Percentiles rank a stretch among this genome's conserved stretches.
Evolutionary conservation across 2,113 vertebrate genomes (phyloP).

Genomic region (Mesitornis unicolor): DNA sequence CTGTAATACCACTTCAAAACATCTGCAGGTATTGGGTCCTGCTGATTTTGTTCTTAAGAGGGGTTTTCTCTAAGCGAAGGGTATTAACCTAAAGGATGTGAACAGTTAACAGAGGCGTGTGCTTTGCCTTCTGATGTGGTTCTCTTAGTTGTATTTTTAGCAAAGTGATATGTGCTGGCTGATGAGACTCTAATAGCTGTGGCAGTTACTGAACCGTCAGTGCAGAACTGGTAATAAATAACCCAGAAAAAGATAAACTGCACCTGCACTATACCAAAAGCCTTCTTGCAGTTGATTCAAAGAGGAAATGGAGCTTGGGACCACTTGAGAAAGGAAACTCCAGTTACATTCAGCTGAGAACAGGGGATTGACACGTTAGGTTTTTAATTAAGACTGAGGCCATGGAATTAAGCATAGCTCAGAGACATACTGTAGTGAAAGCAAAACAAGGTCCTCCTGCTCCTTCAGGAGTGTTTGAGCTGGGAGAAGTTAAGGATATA

Average conservation of each 20-base stretch:
- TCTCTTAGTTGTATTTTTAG: slow-evolving; percentile 33
- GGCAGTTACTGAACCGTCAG: slow-evolving; percentile 3
- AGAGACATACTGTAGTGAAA: background rate
- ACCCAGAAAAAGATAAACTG: background rate
- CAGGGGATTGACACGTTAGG: background rate
- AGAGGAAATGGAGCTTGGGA: background rate
- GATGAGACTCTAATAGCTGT: background rate
- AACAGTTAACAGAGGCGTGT: background rate
- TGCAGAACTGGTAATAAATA: slow-evolving; percentile 7
- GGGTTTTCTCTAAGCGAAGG: background rate
- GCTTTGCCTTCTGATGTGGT: background rate
- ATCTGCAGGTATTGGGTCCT: background rate
- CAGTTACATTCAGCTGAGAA: background rate
- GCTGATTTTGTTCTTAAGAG: background rate
- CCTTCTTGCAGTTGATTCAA: background rate
- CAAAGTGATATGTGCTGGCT: slow-evolving; percentile 2
- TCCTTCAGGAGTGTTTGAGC: background rate
- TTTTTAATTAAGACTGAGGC: background rate
- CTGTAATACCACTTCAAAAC: background rate
- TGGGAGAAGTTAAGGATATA: background rate
- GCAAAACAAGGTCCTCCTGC: background rate
- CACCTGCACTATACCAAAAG: background rate
- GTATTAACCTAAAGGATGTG: background rate
- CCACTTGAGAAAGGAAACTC: background rate
- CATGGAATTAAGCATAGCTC: background rate